Base-by-base conservation (phyloP, 2,888 invertebrate genomes). In the Stenchaetothrips biformis region DNA sequence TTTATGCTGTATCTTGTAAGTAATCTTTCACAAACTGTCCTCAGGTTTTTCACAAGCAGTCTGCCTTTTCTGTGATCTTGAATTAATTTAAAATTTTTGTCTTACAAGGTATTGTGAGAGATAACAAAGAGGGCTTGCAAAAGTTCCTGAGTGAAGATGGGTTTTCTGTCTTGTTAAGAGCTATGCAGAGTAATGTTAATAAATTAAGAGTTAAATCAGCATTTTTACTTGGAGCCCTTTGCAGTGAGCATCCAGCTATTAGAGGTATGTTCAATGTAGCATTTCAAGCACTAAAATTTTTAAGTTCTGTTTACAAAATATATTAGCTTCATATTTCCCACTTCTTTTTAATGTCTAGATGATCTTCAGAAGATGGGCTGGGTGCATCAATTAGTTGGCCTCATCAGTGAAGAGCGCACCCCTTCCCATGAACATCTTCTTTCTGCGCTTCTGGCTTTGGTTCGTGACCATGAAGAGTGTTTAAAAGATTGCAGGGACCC, bases 1-100 rank as follows among this genome's bases (percentile, higher is more conserved):
- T 96, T 1, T 93, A 93, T 85, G 96, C 95, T 1, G 85, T 95
- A 59, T 95, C 96, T 79, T 92, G 95, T 92, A 87, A 91, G 92
- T 89, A 81, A 37, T 37, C 1, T 37, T 37, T 37, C 37, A 37
- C 37, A 37, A 37, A n/a, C n/a, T n/a, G n/a, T 37, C 77, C 21
- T 18, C 27, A 37, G 0, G 16, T 80, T 81, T 80, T 11, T 80
- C 25, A 11, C 8, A 21, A 79, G 9, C 79, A 67, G 16, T n/a
- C 11, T 27, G 4, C 37, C n/a, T n/a, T n/a, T n/a, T n/a, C n/a
- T n/a, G n/a, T n/a, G n/a, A n/a, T 37, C 1, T 78, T 18, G 59
- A 37, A 49, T 79, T 74, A 53, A 18, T 80, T 37, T 37, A 37
- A 1, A 13, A 18, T 9, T 13, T 4, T 53, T 18, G 79, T 79